Conservation (phyloP, 2,797 vertebrate genomes). For the Lophotriccus pileatus region DNA sequence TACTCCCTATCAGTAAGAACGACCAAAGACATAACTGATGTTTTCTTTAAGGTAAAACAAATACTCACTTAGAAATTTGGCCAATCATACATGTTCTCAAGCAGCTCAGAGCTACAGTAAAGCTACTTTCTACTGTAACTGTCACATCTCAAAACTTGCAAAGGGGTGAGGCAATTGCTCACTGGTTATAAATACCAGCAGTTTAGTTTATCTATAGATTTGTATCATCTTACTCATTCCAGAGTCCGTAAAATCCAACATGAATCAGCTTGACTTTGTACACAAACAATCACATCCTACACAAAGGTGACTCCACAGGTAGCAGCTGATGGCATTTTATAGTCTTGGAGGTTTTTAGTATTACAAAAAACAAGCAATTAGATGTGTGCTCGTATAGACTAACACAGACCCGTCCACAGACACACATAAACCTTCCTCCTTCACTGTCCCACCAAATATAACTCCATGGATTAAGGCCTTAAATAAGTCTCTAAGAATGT, state of each 20-base stretch:
- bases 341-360: neutral
- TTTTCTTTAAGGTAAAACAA: conserved; percentile 24
- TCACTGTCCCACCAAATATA: conserved; percentile 44
- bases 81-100: neutral
- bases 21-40: neutral
- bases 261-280: conserved; percentile 42
- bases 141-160: conserved; percentile 1
- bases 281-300: conserved; percentile 19
- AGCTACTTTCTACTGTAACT: neutral
- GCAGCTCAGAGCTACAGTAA: neutral
- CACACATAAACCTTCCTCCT: neutral
- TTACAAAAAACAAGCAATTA: neutral
- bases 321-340: neutral
- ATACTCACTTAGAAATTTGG: neutral
- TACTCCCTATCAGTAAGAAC: neutral
- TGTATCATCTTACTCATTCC: conserved; percentile 67
- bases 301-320: conserved; percentile 4
- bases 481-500: conserved; percentile 43
- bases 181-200: conserved; percentile 67
- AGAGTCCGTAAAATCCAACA: conserved; percentile 63
- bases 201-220: conserved; percentile 72
- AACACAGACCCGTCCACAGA: neutral
- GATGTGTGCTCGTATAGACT: neutral
- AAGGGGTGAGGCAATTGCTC: conserved; percentile 47
- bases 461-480: conserved; percentile 30